A percentile compares a stretch with the other conserved stretches of the same genome.
These are phyloP conservation scores for Formica exsecta DNA, from an alignment of 1,140 invertebrate species.

Conservation along the genomic window DNA sequence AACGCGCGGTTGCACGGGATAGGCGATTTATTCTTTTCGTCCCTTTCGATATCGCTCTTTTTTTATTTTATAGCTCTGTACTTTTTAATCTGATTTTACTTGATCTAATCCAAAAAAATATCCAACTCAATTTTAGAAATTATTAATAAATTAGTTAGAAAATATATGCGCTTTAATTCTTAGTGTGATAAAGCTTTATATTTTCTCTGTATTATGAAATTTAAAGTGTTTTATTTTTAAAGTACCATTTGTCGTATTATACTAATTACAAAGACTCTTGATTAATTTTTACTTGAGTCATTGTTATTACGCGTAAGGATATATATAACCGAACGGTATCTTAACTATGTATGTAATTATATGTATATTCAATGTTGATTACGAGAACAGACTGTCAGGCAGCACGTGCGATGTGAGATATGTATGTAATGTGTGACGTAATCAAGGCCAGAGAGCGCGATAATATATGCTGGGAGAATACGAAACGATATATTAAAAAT, in stretches of 20 bases:
- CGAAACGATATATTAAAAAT: conserved; percentile 24
- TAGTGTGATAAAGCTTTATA: not conserved
- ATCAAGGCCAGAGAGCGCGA: conserved; percentile 38
- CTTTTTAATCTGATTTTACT: conserved; percentile 2
- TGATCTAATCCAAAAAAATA: not conserved
- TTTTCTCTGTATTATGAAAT: not conserved
- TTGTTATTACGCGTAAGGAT: conserved; percentile 7
- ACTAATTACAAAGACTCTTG: not conserved
- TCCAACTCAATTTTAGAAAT: not conserved
- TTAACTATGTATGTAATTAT: conserved; percentile 4
- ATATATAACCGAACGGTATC: conserved; percentile 18
- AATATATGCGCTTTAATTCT: not conserved
- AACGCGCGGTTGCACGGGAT: conserved; percentile 39
- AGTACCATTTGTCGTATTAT: not conserved
- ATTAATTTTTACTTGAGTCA: conserved; percentile 25
- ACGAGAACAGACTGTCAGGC: conserved; percentile 22
- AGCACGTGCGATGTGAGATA: conserved; percentile 20
- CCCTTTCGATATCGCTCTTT: not conserved
- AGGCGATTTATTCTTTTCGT: conserved; percentile 45
- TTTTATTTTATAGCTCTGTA: not conserved
- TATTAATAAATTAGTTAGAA: not conserved
- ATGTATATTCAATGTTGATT: not conserved
- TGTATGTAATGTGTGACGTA: conserved; percentile 40
- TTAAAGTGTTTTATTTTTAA: conserved; percentile 3
- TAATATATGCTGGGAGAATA: conserved; percentile 47